Base-by-base conservation (phyloP, 2,888 invertebrate species). In the Euclidia mi region DNA sequence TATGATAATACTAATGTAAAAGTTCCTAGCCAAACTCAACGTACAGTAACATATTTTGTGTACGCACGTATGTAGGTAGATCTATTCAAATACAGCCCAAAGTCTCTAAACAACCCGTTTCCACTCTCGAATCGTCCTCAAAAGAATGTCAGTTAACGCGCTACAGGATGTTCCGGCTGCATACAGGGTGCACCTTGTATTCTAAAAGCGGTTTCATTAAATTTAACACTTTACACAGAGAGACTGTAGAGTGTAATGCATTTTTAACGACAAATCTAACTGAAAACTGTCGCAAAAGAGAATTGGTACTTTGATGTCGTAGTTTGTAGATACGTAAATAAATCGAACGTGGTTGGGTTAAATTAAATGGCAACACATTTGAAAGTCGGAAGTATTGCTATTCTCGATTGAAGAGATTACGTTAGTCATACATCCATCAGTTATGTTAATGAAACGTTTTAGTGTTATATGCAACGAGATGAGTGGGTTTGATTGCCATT, bases 131-230 rank as follows among this genome's bases (percentile, higher is more conserved):
- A 15, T n/a, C 10, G 11, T 4, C 4, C 20, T 40, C 18, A 40
- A 18, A 37, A 46, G 35, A 46, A 46, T 35, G 37, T 15, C 15
- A 46, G 35, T 46, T 35, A 46, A 46, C 45, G 28, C 45, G 15
- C 25, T n/a, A n/a, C n/a, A n/a, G n/a, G n/a, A n/a, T n/a, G n/a
- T n/a, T n/a, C n/a, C n/a, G n/a, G n/a, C n/a, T 28, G 6, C 11
- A 46, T 12, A 17, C 12, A 42, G 29, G 9, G 18, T 53, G 43
- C 49, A 42, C 11, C 18, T 12, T 18, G 46, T 32, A 63, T 57
- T 49, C 63, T 71, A 45, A 66, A 69, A 71, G 71, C 52, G 56
- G 67, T 69, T 69, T 69, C 66, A 69, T 69, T 55, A 67, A 69
- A 69, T 69, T 69, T 66, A 62, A 69, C 68, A 69, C 68, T 71